Evolutionary conservation across 1,140 invertebrate species (phyloP), one percentile per base, ranked within the genome.

Genomic region (Lutraria rhynchaena): DNA sequence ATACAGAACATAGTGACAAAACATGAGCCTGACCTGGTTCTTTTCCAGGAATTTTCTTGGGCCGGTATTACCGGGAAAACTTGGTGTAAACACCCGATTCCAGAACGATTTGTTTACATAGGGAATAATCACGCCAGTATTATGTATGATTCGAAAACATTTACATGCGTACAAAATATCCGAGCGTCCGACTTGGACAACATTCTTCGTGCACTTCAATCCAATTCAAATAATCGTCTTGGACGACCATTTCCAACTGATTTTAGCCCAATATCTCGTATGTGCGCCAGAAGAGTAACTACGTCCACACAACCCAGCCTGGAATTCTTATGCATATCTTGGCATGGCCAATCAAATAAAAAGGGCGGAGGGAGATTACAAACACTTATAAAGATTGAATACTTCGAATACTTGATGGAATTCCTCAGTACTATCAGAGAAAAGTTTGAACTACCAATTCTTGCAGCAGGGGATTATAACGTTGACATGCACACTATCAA

Each of bases 391-490:
- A 55, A 55, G 19, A 55, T 55, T 5, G 51, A 55, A 27, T 55
- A 55, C n/a, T 55, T 55, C n/a, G 19, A 55, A 55, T 55, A 55
- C 51, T 55, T 19, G 19, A 22, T 55, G 24, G 19, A 55, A 55
- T 55, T 55, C 19, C 19, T 55, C 7, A 19, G 19, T 11, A 55
- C 4, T 19, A 27, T 55, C 24, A 55, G n/a, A 19, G 19, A 55
- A 55, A 55, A 55, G 19, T 55, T 22, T n/a, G n/a, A 55, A 27
- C 24, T 55, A 5, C 51, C 51, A 55, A 55, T 55, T 55, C 51
- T 55, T 55, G 51, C 19, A 9, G 19, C 51, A n/a, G 19, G 5
- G 7, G 51, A 55, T 55, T 55, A 9, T 27, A 55, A 55, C 24
- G 19, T 55, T 19, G 51, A 3, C 51, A 55, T 55, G 51, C 4